These are phyloP conservation scores for Papilio gigon DNA, from an alignment of 2,888 invertebrate genomes.

Conservation along the genomic window DNA sequence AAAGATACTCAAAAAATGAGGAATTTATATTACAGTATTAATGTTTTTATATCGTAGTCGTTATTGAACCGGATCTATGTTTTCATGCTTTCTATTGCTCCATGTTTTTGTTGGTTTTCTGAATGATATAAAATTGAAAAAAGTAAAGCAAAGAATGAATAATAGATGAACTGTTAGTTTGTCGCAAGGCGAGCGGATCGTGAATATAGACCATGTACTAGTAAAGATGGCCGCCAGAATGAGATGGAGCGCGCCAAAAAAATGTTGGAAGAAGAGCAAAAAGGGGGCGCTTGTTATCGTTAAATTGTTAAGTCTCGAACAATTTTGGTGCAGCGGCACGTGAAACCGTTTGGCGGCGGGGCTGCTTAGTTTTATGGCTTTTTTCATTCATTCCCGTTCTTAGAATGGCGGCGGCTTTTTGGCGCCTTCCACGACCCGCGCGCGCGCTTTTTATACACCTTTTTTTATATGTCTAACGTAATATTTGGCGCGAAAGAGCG, in stretches of 20 bases:
- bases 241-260: conserved; percentile 50
- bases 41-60: conserved; percentile 10
- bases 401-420: conserved; percentile 75
- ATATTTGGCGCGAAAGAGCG: conserved; percentile 57
- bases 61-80: conserved; percentile 16
- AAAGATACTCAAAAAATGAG: not conserved
- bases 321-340: conserved; percentile 74
- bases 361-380: conserved; percentile 66
- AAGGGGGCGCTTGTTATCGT: conserved; percentile 53
- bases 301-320: conserved; percentile 67
- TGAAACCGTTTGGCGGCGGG: conserved; percentile 75
- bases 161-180: conserved; percentile 28
- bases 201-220: conserved; percentile 46
- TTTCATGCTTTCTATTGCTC: conserved; percentile 14
- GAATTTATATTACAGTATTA: not conserved
- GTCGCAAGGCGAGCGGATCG: conserved; percentile 44
- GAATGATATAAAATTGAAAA: not conserved
- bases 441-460: conserved; percentile 50
- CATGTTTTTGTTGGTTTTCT: conserved; percentile 9
- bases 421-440: conserved; percentile 70
- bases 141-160: conserved; percentile 20
- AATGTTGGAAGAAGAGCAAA: conserved; percentile 46
- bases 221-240: conserved; percentile 31
- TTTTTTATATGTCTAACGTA: conserved; percentile 49
- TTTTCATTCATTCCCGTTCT: conserved; percentile 76